Evolutionary conservation across 2,113 vertebrate species (phyloP).

Genomic region (Vireo altiloquus): DNA sequence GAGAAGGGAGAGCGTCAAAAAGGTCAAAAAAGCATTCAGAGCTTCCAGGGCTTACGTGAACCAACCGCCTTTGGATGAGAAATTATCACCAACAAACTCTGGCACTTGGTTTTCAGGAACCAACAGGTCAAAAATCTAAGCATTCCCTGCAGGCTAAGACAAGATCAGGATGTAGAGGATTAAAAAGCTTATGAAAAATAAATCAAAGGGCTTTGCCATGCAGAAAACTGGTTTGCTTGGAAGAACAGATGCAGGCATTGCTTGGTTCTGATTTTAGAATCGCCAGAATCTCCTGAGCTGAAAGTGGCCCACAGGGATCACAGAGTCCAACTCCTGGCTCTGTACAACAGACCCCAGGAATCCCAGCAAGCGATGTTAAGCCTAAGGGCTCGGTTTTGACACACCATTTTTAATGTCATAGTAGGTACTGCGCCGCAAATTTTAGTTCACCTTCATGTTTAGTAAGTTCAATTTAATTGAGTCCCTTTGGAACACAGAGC

Average conservation of each 20-base stretch:
- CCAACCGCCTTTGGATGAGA: neutral
- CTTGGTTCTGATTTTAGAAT: neutral
- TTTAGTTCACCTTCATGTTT: neutral
- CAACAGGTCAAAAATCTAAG: slow-evolving; percentile 18
- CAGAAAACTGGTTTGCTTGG: neutral
- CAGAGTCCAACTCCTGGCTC: neutral
- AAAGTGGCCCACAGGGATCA: neutral
- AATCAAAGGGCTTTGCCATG: neutral
- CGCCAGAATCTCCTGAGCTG: neutral
- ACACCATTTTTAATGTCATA: neutral
- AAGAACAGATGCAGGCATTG: neutral
- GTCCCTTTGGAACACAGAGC: neutral
- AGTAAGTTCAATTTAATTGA: accelerated
- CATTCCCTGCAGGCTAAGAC: slow-evolving; percentile 8
- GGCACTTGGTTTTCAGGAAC: neutral
- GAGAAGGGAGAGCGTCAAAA: neutral
- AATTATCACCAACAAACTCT: neutral
- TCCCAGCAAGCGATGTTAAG: accelerated
- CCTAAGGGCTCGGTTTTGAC: accelerated
- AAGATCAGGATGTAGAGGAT: slow-evolving; percentile 46
- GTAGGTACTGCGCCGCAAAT: accelerated
- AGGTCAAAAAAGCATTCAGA: neutral
- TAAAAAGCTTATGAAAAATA: slow-evolving; percentile 30
- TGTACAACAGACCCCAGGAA: neutral
- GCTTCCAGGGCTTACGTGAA: neutral